Evolutionary conservation across 1,140 invertebrate genomes (phyloP), one percentile per base, ranked within the genome.

Genomic region (Dinothrombium tinctorium): DNA sequence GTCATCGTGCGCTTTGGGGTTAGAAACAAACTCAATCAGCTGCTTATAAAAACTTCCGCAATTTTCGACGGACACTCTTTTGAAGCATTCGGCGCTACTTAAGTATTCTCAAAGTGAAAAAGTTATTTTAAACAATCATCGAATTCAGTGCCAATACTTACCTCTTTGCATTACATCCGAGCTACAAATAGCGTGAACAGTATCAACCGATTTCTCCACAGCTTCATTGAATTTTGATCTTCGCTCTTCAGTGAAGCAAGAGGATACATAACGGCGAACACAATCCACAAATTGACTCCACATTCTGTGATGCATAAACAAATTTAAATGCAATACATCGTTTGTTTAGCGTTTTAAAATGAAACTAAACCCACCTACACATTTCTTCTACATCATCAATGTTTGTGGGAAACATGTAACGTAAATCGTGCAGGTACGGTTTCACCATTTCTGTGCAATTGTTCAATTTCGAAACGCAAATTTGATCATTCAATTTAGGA

Each of bases 101-200:
- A 52, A 33, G 26, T 52, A 52, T 26, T 52, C 50, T 51, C 14
- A 32, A 43, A 29, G n/a, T 29, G 33, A 41, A n/a, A 32, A n/a
- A n/a, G n/a, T n/a, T n/a, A n/a, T n/a, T n/a, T n/a, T n/a, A n/a
- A n/a, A n/a, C n/a, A n/a, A n/a, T n/a, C n/a, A n/a, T n/a, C n/a
- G n/a, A n/a, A n/a, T n/a, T n/a, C 17, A 14, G 17, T 32, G 29
- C 5, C n/a, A 7, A 32, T 14, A 32, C 29, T 43, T 35, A 52
- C 51, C 51, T 43, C 39, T 51, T 37, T 53, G 51, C 24, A 51
- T 49, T 17, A 26, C 23, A 17, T 53, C 45, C 7, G 51, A 52
- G 22, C 47, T 47, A 33, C 51, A 53, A 33, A 53, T 52, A 14
- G 51, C 49, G 28, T 53, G 51, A 19, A 53, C 51, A 6, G 51